A percentile compares a stretch with the other conserved stretches of the same genome.
These are phyloP conservation scores for Orthosia gracilis DNA, from an alignment of 2,888 invertebrate species.

Conservation along the genomic window DNA sequence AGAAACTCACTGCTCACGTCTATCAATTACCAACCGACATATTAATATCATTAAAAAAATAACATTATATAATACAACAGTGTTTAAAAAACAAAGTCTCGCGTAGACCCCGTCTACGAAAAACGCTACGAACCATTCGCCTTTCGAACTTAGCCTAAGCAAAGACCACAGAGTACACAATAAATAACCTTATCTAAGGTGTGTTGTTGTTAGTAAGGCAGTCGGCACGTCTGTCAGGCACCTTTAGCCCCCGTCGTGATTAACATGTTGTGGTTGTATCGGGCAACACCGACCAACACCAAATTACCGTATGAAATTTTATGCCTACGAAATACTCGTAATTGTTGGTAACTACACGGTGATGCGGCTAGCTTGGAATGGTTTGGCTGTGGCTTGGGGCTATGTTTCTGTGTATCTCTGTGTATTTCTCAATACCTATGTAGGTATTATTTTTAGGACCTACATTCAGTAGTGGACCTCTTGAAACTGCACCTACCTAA, in stretches of 20 bases:
- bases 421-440: background rate
- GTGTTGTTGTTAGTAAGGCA: constrained; percentile 56
- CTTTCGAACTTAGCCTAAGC: background rate
- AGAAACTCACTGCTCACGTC: background rate
- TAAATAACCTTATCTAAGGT: constrained; percentile 61
- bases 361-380: constrained; percentile 42
- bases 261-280: constrained; percentile 68
- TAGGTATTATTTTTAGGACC: background rate
- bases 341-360: constrained; percentile 42
- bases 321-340: constrained; percentile 53
- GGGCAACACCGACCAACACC: constrained; percentile 23
- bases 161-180: constrained; percentile 29
- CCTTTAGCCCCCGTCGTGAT: constrained; percentile 73
- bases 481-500: background rate
- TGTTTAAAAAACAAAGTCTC: background rate
- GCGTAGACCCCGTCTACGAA: constrained; percentile 17
- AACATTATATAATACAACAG: background rate
- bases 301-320: constrained; percentile 56
- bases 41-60: background rate
- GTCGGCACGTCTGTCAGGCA: constrained; percentile 68
- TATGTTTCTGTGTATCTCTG: constrained; percentile 11
- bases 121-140: background rate
- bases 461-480: background rate
- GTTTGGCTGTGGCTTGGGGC: constrained; percentile 30
- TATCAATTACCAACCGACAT: background rate